Conservation (phyloP, 2,888 invertebrate genomes). For the Phengaris arion region DNA sequence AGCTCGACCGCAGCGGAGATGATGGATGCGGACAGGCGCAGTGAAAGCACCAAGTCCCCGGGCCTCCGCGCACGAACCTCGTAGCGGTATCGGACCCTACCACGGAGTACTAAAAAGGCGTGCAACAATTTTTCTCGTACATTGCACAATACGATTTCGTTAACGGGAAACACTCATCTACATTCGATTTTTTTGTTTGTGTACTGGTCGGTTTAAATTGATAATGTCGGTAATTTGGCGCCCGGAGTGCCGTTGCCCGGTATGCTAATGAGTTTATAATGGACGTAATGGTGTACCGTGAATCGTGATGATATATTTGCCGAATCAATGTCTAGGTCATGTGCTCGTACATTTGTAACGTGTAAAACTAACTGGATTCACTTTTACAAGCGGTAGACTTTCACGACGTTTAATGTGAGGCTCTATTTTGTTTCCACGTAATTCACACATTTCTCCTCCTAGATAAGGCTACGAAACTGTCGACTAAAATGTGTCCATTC, state of each 20-base stretch:
- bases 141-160: conserved; percentile 79
- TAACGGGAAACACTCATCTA: conserved; percentile 77
- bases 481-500: not conserved
- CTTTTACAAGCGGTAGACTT: conserved; percentile 5
- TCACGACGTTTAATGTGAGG: not conserved
- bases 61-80: conserved; percentile 29
- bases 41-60: conserved; percentile 53
- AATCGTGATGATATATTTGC: conserved; percentile 74
- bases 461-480: not conserved
- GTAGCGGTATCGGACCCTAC: conserved; percentile 70
- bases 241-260: conserved; percentile 75
- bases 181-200: conserved; percentile 77
- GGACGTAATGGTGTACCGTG: conserved; percentile 71
- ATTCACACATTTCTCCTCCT: not conserved
- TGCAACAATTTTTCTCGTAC: conserved; percentile 76
- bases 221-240: conserved; percentile 79
- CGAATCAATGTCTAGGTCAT: conserved; percentile 76
- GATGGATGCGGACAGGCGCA: conserved; percentile 61
- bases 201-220: conserved; percentile 74
- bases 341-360: conserved; percentile 33
- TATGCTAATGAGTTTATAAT: conserved; percentile 79
- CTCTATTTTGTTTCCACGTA: not conserved
- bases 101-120: conserved; percentile 68
- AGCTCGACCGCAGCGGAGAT: conserved; percentile 39
- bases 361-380: conserved; percentile 23